Conservation (phyloP, 2,113 vertebrate genomes). For the Plecturocebus donacophilus region DNA sequence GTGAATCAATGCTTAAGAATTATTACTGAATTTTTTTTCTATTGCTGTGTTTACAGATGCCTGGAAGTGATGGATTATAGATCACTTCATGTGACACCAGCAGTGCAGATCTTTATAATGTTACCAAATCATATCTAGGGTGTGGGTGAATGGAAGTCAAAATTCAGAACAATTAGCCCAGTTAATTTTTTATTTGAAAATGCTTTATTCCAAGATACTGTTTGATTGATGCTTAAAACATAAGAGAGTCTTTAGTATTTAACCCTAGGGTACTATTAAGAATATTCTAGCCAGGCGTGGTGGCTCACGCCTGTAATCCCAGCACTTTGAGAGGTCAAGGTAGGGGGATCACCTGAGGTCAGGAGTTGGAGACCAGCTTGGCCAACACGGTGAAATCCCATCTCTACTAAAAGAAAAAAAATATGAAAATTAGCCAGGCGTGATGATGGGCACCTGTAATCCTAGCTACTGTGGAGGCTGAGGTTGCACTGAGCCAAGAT, state of each 20-base stretch:
- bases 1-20: neutral
- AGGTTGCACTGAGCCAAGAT: too few relatives aligned
- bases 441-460: too few relatives aligned
- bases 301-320: too few relatives aligned
- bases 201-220: neutral
- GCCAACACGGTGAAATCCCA: too few relatives aligned
- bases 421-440: too few relatives aligned
- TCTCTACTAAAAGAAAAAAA: too few relatives aligned
- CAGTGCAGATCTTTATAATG: neutral
- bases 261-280: neutral
- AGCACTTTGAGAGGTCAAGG: too few relatives aligned
- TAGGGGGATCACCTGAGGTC: too few relatives aligned
- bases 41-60: neutral
- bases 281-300: neutral
- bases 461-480: too few relatives aligned
- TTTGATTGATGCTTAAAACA: neutral
- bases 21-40: neutral
- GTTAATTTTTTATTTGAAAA: conserved; percentile 20
- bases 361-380: too few relatives aligned
- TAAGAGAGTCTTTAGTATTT: neutral
- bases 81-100: neutral
- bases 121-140: neutral
- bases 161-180: neutral
- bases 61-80: neutral
- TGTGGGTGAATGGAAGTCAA: neutral